Conservation (phyloP, 1,140 invertebrate genomes). For the Tetramorium simillimum region DNA sequence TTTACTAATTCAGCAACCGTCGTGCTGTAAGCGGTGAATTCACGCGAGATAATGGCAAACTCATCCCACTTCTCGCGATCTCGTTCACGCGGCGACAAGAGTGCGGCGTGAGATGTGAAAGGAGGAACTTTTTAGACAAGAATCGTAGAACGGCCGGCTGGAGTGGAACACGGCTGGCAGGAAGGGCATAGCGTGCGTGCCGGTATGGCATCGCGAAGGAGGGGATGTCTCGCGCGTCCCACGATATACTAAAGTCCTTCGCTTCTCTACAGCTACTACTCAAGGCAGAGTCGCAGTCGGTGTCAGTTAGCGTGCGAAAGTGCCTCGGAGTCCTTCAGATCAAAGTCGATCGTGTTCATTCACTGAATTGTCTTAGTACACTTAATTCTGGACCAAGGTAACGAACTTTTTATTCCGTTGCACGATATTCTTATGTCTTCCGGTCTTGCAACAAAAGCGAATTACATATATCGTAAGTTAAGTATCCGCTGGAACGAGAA, state of each 20-base stretch:
- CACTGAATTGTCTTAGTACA: slow-evolving; percentile 13
- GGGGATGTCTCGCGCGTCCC: slow-evolving; percentile 63
- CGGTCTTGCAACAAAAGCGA: not conserved
- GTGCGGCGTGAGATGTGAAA: slow-evolving; percentile 56
- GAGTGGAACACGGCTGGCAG: slow-evolving; percentile 22
- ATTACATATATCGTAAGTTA: not conserved
- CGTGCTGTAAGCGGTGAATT: not conserved
- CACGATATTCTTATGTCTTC: not conserved
- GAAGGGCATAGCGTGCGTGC: slow-evolving; percentile 43
- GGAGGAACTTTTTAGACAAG: slow-evolving; percentile 64
- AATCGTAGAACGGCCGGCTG: slow-evolving; percentile 36
- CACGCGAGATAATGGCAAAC: not conserved
- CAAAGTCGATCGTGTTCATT: not conserved
- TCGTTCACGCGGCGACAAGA: not conserved
- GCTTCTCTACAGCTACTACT: slow-evolving; percentile 52
- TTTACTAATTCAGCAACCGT: slow-evolving; percentile 7
- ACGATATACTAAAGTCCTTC: slow-evolving; percentile 61
- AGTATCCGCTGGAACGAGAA: not conserved
- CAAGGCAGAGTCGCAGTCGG: slow-evolving; percentile 35
- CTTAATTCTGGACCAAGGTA: slow-evolving; percentile 43
- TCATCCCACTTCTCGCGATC: slow-evolving; percentile 7
- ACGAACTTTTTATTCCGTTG: not conserved
- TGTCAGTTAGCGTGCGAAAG: slow-evolving; percentile 59
- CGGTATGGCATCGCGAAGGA: slow-evolving; percentile 48
- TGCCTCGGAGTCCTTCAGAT: slow-evolving; percentile 46